These are phyloP conservation scores for Equus przewalskii DNA, from an alignment of 2,113 vertebrate genomes.

Conservation along the genomic window DNA sequence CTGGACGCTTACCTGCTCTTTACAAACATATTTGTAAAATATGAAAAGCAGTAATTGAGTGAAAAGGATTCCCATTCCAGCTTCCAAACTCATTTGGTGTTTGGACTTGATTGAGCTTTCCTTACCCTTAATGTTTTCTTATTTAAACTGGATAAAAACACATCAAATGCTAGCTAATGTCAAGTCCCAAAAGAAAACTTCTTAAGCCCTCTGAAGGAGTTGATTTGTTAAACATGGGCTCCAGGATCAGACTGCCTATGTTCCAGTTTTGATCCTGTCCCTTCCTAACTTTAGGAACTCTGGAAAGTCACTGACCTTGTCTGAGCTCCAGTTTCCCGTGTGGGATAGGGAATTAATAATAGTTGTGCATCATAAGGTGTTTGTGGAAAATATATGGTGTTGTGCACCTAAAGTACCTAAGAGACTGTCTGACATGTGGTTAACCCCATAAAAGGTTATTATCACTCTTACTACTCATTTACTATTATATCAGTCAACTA, in stretches of 20 bases:
- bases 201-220: background rate
- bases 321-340: background rate
- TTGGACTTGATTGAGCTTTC: background rate
- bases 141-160: background rate
- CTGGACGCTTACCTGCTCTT: background rate
- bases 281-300: too few species aligned
- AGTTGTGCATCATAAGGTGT: background rate
- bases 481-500: background rate
- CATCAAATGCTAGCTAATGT: background rate
- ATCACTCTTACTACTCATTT: rapidly evolving
- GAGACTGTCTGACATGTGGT: background rate
- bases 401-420: background rate
- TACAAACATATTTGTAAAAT: background rate
- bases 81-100: background rate
- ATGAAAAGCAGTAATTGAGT: background rate
- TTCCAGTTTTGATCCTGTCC: background rate
- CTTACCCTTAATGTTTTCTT: background rate
- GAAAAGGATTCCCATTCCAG: background rate
- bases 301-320: background rate
- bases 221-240: background rate
- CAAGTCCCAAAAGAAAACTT: background rate
- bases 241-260: background rate
- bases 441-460: background rate
- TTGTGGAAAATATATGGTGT: background rate
- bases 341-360: background rate